Percentiles rank a stretch among this genome's conserved stretches.
phyloP scores from a whole-genome alignment of 2,113 vertebrate genomes.

The Accipiter virgatus region DNA sequence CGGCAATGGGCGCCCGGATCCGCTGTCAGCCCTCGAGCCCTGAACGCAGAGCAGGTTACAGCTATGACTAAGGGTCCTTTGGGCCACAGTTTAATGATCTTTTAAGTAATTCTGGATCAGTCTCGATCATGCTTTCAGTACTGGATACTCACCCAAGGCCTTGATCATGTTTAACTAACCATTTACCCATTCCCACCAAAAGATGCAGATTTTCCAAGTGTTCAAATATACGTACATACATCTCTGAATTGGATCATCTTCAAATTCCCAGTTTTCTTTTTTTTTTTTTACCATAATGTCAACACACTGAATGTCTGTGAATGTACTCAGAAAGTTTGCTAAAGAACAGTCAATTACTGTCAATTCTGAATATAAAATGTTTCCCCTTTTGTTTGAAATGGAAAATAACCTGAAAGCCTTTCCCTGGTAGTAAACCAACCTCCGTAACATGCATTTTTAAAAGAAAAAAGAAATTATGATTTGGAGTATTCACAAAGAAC shows the following conservation, averaged over 20 bases:
- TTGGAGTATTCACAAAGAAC: not conserved
- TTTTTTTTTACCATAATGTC: not conserved
- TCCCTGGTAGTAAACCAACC: not conserved
- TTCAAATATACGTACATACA: not conserved
- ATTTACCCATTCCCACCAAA: not conserved
- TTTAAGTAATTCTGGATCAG: not conserved
- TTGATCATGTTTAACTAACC: not conserved
- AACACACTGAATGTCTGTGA: not conserved
- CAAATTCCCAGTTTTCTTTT: not conserved
- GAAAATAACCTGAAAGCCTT: not conserved
- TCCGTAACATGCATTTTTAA: not conserved
- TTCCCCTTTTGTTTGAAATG: slow-evolving; percentile 13
- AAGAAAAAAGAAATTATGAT: not conserved
- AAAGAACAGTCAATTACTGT: not conserved
- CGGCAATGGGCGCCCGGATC: rapidly evolving
- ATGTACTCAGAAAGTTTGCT: not conserved
- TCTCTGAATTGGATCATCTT: not conserved
- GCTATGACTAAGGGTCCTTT: not conserved
- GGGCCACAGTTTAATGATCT: not conserved
- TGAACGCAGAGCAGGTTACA: not conserved
- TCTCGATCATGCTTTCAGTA: not conserved
- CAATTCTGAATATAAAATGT: not conserved
- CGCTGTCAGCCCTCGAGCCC: not conserved
- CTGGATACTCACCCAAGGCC: not conserved
- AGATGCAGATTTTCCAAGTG: not conserved